Evolutionary conservation across 2,113 vertebrate genomes (phyloP).

Genomic region (Equus przewalskii): DNA sequence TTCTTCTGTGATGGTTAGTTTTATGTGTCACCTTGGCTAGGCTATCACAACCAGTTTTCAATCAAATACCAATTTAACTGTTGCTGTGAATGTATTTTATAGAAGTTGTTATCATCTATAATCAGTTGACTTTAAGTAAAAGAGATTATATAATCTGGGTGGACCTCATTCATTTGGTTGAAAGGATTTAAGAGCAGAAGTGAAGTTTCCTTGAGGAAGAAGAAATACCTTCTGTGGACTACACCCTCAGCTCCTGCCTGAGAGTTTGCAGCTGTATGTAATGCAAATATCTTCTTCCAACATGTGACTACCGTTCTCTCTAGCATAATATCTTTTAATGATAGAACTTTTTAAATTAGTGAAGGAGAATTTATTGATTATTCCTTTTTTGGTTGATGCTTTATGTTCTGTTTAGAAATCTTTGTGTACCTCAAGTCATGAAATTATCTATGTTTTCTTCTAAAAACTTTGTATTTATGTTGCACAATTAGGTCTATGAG

Average conservation of each 20-base stretch:
- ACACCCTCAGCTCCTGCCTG: background rate
- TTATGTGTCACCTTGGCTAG: background rate
- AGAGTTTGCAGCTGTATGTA: background rate
- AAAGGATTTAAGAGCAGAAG: background rate
- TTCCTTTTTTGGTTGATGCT: background rate
- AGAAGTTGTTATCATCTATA: background rate
- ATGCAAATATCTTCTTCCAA: background rate
- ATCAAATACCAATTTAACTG: background rate
- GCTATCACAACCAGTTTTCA: background rate
- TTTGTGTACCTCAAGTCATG: background rate
- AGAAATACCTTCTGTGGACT: background rate
- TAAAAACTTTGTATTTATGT: background rate
- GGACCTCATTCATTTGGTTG: background rate
- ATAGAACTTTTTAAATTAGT: background rate
- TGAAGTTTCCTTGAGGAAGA: background rate
- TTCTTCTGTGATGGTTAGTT: background rate
- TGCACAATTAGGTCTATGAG: background rate
- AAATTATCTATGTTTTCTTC: background rate
- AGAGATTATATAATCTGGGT: background rate
- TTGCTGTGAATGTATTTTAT: background rate
- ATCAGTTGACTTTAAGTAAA: background rate
- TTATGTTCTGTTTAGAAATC: background rate
- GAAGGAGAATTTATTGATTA: background rate
- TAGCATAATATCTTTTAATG: background rate
- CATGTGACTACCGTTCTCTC: background rate